These are phyloP conservation scores for Cyphomyrus plagiostoma DNA, from an alignment of 2,113 vertebrate genomes.

Conservation along the genomic window DNA sequence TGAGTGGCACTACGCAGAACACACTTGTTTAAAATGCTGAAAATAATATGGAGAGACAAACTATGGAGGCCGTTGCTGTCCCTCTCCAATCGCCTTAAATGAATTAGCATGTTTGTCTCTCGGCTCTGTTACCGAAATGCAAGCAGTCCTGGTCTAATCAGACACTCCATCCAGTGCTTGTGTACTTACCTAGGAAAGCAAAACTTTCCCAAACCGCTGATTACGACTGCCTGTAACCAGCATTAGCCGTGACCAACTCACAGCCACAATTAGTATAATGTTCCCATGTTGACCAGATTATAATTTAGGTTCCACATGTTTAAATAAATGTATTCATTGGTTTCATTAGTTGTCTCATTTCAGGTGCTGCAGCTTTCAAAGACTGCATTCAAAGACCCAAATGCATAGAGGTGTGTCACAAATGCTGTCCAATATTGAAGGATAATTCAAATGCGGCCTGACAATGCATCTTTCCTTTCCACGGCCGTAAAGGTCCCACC, in stretches of 20 bases:
- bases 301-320: background rate
- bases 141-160: background rate
- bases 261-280: background rate
- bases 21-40: too few relatives aligned
- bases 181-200: background rate
- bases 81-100: background rate
- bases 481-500: too few relatives aligned
- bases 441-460: background rate
- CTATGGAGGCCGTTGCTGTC: background rate
- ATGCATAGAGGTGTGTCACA: background rate
- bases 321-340: background rate
- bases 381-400: background rate
- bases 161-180: background rate
- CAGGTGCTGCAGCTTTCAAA: background rate
- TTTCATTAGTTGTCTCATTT: background rate
- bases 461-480: background rate
- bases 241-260: background rate
- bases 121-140: background rate
- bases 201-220: background rate
- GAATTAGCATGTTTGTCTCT: background rate
- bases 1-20: background rate
- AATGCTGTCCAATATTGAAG: background rate
- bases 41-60: background rate
- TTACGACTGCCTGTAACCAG: background rate
- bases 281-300: background rate